A percentile compares a stretch with the other conserved stretches of the same genome.
Conservation (phyloP, 2,113 vertebrate species). For the Lampris megalopsis region DNA sequence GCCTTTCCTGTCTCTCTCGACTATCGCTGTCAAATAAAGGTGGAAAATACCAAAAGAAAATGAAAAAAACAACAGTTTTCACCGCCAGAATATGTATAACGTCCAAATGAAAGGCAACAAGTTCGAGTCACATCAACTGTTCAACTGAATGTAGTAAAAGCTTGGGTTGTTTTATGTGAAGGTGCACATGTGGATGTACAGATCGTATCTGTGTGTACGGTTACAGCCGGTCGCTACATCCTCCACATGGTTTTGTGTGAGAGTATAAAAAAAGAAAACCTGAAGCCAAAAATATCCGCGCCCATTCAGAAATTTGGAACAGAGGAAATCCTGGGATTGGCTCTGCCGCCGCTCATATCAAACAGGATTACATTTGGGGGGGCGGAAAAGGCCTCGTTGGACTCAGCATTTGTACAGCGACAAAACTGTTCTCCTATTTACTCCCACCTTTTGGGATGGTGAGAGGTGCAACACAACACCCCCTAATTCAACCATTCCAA, state of each 20-base stretch:
- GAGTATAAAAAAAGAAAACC: neutral
- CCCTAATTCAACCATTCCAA: neutral
- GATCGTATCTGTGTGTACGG: neutral
- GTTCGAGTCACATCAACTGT: no score
- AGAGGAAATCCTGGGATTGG: conserved; percentile 30
- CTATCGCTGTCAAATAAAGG: no score
- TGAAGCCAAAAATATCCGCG: conserved; percentile 40
- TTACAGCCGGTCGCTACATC: conserved; percentile 24
- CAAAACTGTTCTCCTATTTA: neutral
- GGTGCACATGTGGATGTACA: conserved; percentile 5
- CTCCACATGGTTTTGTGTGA: conserved; percentile 1
- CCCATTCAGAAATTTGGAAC: conserved; percentile 16
- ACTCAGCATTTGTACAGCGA: conserved; percentile 10
- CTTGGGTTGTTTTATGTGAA: neutral
- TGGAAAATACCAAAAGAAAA: no score
- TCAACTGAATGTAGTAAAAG: conserved; percentile 1
- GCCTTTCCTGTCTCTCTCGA: no score
- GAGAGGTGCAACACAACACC: neutral
- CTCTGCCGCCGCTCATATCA: conserved; percentile 29
- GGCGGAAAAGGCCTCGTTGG: conserved; percentile 15
- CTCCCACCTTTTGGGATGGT: conserved; percentile 20
- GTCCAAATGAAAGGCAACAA: neutral
- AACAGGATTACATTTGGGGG: conserved; percentile 47
- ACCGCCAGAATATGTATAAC: neutral
- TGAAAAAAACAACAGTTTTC: no score